Percentiles rank a stretch among this genome's conserved stretches.
phyloP scores from a whole-genome alignment of 1,140 invertebrate genomes.

The Nephotettix cincticeps region DNA sequence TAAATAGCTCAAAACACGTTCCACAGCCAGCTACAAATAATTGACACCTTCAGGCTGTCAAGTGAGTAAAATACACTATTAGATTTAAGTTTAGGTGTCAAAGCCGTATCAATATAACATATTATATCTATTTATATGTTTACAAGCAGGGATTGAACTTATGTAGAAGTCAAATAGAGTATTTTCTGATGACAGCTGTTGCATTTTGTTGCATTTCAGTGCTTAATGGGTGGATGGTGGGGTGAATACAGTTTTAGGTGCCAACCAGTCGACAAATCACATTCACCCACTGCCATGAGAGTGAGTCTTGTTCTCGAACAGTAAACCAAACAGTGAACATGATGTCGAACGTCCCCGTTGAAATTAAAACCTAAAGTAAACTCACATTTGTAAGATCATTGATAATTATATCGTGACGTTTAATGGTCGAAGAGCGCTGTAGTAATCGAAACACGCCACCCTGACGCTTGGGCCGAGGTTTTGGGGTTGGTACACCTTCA shows the following conservation, averaged over 20 bases:
- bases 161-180: no score
- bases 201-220: slow-evolving; percentile 54
- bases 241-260: slow-evolving; percentile 80
- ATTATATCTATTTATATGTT: no score
- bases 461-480: neutral
- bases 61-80: no score
- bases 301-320: slow-evolving; percentile 54
- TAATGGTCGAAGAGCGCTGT: neutral
- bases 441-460: neutral
- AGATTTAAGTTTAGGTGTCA: no score
- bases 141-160: no score
- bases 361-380: neutral
- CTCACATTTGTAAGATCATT: neutral
- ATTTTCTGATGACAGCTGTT: no score
- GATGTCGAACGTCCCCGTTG: no score
- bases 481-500: no score
- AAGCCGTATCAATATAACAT: no score
- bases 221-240: slow-evolving; percentile 65
- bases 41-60: no score
- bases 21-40: no score
- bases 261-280: slow-evolving; percentile 87
- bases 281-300: slow-evolving; percentile 70
- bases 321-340: slow-evolving; percentile 20
- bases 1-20: no score
- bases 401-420: neutral